These are phyloP conservation scores for Protophormia terraenovae DNA, from an alignment of 2,888 invertebrate species.

Conservation along the genomic window DNA sequence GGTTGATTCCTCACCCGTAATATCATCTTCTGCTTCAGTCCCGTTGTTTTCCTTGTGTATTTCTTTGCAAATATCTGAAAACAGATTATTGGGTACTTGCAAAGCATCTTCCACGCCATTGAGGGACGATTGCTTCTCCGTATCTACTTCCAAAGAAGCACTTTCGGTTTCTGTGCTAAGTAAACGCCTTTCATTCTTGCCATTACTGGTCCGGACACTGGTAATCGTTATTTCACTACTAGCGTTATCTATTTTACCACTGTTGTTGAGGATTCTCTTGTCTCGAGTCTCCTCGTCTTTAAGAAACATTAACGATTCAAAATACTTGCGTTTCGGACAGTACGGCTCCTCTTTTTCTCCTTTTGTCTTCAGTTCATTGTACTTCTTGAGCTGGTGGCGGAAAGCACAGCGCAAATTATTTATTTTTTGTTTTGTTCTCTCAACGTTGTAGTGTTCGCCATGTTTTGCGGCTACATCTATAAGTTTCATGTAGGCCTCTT, in stretches of 20 bases:
- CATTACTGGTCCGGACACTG: conserved; percentile 32
- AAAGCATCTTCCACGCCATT: conserved; percentile 56
- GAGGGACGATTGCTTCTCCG: conserved; percentile 42
- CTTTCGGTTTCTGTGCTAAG: conserved; percentile 59
- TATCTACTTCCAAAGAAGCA: conserved; percentile 49
- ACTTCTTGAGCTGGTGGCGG: conserved; percentile 79
- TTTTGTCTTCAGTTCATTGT: conserved; percentile 79
- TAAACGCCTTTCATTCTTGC: conserved; percentile 35
- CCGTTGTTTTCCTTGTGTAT: conserved; percentile 52
- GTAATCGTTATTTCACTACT: conserved; percentile 44
- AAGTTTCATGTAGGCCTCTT: conserved; percentile 79
- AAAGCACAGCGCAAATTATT: conserved; percentile 81
- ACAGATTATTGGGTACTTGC: conserved; percentile 57
- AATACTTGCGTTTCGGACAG: conserved; percentile 80
- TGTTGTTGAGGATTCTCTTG: conserved; percentile 51
- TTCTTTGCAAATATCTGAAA: conserved; percentile 65
- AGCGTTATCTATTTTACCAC: conserved; percentile 41
- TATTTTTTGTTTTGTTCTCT: conserved; percentile 80
- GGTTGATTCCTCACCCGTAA: conserved; percentile 42
- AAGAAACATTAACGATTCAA: conserved; percentile 80
- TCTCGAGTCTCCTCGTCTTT: conserved; percentile 78
- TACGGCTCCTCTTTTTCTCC: conserved; percentile 80
- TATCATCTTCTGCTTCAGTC: conserved; percentile 49
- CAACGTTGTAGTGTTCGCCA: conserved; percentile 80
- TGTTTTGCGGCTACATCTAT: conserved; percentile 80